phyloP scores from a whole-genome alignment of 2,888 invertebrate genomes.

The Rugalucina vietnamica region DNA sequence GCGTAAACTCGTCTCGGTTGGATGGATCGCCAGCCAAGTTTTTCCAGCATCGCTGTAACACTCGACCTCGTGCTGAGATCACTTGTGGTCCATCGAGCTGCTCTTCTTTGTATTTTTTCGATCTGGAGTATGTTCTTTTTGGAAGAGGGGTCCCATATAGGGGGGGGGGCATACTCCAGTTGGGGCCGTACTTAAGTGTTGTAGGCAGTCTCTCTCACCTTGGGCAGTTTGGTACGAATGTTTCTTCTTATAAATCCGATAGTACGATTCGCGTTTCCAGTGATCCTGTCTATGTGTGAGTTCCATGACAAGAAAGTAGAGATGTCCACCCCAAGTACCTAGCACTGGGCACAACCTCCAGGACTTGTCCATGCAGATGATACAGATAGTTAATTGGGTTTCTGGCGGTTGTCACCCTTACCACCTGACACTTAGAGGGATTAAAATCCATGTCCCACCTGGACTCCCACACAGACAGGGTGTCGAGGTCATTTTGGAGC shows the following conservation, averaged over 20 bases:
- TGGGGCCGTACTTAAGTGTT: background rate
- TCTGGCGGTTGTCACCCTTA: background rate
- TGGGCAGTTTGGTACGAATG: background rate
- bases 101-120: background rate
- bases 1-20: background rate
- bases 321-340: constrained; percentile 1
- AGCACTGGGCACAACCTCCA: background rate
- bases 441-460: background rate
- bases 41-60: background rate
- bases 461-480: background rate
- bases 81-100: background rate
- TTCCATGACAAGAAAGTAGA: background rate
- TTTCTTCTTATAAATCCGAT: background rate
- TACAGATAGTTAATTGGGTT: background rate
- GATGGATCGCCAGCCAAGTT: background rate
- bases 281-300: background rate
- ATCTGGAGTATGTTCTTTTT: background rate
- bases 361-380: background rate
- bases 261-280: background rate
- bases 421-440: too few relatives aligned
- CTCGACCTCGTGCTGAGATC: background rate
- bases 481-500: too few relatives aligned
- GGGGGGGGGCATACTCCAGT: too few relatives aligned
- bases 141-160: background rate
- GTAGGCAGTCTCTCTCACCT: background rate